A percentile compares a stretch with the other conserved stretches of the same genome.
Evolutionary conservation across 2,888 invertebrate species (phyloP).

Genomic region (Andrena chrysosceles): DNA sequence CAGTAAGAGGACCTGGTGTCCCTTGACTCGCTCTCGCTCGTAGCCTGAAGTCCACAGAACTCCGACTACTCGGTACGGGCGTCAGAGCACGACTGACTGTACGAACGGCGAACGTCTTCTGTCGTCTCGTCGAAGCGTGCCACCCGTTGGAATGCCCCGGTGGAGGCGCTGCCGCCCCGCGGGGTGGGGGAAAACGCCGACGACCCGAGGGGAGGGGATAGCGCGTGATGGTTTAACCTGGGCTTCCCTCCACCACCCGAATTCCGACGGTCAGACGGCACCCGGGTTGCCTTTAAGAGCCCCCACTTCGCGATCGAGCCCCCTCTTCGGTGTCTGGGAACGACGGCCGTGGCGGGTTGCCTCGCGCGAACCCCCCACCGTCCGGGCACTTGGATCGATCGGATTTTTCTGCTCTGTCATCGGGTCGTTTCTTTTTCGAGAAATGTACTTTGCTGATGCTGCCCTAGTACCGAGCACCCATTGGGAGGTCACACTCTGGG

Average conservation of each 20-base stretch:
- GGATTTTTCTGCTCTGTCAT: conserved; percentile 53
- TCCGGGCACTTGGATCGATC: conserved; percentile 55
- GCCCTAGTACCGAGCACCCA: background rate
- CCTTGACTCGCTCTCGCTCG: conserved; percentile 24
- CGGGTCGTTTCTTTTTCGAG: conserved; percentile 30
- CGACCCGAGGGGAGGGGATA: conserved; percentile 73
- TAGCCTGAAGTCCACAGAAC: conserved; percentile 38
- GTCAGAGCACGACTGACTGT: conserved; percentile 82
- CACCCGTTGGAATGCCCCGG: conserved; percentile 80
- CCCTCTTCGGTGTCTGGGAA: conserved; percentile 28
- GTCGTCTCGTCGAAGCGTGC: conserved; percentile 79
- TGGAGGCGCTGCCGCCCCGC: conserved; percentile 66
- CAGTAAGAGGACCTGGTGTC: conserved; percentile 17
- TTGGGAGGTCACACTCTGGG: background rate
- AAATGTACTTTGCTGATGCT: background rate
- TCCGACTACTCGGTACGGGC: conserved; percentile 79
- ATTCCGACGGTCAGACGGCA: conserved; percentile 81
- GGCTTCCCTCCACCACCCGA: conserved; percentile 79
- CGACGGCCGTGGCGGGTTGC: conserved; percentile 54
- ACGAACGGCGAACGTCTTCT: conserved; percentile 79
- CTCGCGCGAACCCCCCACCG: conserved; percentile 57
- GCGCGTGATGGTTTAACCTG: conserved; percentile 83
- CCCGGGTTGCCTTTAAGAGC: conserved; percentile 75
- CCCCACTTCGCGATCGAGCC: conserved; percentile 44
- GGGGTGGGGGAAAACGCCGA: conserved; percentile 66